Conservation (phyloP, 1,140 invertebrate genomes). For the Drosophila elegans region DNA sequence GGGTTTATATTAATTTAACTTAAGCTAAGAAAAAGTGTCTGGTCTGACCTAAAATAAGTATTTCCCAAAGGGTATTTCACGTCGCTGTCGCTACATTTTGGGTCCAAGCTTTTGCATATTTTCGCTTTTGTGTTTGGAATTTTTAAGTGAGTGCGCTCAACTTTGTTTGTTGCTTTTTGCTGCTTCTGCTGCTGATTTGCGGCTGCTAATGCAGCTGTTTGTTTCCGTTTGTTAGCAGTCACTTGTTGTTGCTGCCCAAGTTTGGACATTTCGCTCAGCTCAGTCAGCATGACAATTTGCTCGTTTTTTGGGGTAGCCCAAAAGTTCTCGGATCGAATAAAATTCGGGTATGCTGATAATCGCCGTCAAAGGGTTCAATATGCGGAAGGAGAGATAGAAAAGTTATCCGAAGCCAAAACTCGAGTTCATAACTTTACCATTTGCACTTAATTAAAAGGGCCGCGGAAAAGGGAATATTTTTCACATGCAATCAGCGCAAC, state of each 20-base stretch:
- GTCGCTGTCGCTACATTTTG: neutral
- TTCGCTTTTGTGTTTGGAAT: constrained; percentile 78
- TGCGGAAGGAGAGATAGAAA: constrained; percentile 40
- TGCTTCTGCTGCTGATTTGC: constrained; percentile 65
- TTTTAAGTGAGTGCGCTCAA: constrained; percentile 74
- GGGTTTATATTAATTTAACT: too few species aligned
- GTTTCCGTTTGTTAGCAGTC: constrained; percentile 77
- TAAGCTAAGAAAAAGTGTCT: too few species aligned
- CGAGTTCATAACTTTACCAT: constrained; percentile 46
- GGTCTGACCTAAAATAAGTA: too few species aligned
- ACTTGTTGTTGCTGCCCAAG: constrained; percentile 56
- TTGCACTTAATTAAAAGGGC: constrained; percentile 71
- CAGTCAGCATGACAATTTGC: constrained; percentile 24
- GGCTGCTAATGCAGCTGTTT: constrained; percentile 80
- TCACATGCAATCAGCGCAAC: constrained; percentile 65
- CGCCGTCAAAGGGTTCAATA: constrained; percentile 61
- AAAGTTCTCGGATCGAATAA: constrained; percentile 22
- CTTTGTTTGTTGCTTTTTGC: constrained; percentile 62
- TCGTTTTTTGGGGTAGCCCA: constrained; percentile 10
- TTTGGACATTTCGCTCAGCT: constrained; percentile 6
- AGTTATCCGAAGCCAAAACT: constrained; percentile 2
- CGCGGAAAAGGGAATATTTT: constrained; percentile 50
- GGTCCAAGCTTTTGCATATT: constrained; percentile 77
- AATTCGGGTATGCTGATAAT: constrained; percentile 15
- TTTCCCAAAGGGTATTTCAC: neutral